Evolutionary conservation across 2,797 vertebrate genomes (phyloP).

Genomic region (Triplophysa bombifrons): DNA sequence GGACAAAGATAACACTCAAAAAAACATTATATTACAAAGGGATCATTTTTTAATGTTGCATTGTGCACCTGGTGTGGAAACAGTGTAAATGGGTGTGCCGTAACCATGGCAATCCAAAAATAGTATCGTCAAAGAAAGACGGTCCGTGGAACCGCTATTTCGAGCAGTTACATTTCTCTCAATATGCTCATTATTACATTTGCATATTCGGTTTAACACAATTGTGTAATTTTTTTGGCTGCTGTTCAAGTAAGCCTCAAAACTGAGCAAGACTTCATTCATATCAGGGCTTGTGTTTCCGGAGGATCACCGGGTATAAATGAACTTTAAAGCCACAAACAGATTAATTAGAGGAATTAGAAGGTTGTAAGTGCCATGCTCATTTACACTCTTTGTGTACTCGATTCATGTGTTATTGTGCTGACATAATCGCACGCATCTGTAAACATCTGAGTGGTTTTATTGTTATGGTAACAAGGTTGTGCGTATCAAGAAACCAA

Average conservation of each 20-base stretch:
- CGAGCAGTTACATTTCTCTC: background rate
- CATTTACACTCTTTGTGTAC: constrained; percentile 11
- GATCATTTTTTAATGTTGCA: too few species aligned
- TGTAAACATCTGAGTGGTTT: constrained; percentile 46
- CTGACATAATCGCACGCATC: constrained; percentile 36
- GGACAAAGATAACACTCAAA: too few species aligned
- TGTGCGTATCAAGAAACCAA: background rate
- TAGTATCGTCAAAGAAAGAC: background rate
- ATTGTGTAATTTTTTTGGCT: background rate
- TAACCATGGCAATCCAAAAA: background rate
- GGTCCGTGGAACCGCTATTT: background rate
- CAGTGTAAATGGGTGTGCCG: too few species aligned
- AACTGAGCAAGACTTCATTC: background rate
- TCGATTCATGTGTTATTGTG: constrained; percentile 1
- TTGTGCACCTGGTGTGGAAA: too few species aligned
- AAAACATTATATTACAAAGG: too few species aligned
- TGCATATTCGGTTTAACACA: background rate
- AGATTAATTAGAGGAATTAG: constrained; percentile 35
- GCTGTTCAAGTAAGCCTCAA: background rate
- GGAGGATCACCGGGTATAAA: background rate
- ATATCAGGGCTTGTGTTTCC: background rate
- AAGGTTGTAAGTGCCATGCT: constrained; percentile 22
- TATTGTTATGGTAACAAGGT: constrained; percentile 54
- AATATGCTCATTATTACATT: background rate
- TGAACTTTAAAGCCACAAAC: background rate